Conservation (phyloP, 2,888 invertebrate genomes). For the Andrena minutula region DNA sequence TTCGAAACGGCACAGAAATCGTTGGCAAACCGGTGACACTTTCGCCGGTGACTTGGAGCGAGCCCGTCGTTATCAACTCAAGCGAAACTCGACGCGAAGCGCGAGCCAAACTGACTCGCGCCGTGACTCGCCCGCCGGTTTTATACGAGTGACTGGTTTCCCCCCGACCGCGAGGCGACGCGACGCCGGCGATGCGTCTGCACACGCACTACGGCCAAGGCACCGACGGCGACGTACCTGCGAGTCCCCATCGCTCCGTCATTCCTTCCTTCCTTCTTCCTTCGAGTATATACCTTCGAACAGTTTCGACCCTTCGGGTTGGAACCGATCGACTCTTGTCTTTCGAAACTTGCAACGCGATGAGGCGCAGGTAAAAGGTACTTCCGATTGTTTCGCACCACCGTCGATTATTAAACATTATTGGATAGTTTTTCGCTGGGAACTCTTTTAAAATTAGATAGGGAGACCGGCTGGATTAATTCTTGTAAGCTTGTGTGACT, state of each 20-base stretch:
- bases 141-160: slow-evolving; percentile 81
- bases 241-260: slow-evolving; percentile 10
- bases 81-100: slow-evolving; percentile 65
- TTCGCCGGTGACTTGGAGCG: background rate
- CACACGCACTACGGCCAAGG: slow-evolving; percentile 27
- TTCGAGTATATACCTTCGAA: background rate
- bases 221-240: slow-evolving; percentile 18
- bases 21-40: background rate
- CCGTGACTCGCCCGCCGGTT: slow-evolving; percentile 79
- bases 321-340: background rate
- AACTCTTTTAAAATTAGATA: background rate
- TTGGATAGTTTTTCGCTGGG: background rate
- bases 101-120: slow-evolving; percentile 81
- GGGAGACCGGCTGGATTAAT: background rate
- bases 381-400: no score
- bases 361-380: no score
- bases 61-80: slow-evolving; percentile 2
- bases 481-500: background rate
- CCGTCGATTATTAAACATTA: background rate
- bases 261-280: background rate
- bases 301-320: background rate
- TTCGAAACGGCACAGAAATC: background rate
- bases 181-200: slow-evolving; percentile 33
- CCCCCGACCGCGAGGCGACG: slow-evolving; percentile 58
- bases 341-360: no score